Conservation (phyloP, 2,888 invertebrate genomes). For the Ophion slaviceki region DNA sequence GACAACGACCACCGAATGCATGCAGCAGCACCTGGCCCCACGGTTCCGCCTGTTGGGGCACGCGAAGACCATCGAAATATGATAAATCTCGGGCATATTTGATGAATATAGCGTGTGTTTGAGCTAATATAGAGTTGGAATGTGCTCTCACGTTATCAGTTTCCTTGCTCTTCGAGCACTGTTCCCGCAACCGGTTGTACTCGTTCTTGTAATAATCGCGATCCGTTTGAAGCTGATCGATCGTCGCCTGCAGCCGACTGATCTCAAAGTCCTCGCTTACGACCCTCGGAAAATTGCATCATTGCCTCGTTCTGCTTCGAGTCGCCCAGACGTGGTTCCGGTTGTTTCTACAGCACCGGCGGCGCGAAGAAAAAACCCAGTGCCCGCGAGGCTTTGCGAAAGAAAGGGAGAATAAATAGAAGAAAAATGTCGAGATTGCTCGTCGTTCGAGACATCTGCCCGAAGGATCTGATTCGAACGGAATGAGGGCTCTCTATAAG, state of each 20-base stretch:
- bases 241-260: constrained; percentile 74
- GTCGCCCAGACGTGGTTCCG: constrained; percentile 30
- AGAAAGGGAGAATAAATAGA: constrained; percentile 2
- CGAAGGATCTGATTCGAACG: too few species aligned
- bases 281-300: constrained; percentile 48
- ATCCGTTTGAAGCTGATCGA: constrained; percentile 83
- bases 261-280: constrained; percentile 68
- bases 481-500: too few species aligned
- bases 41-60: constrained; percentile 62
- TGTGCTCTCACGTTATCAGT: constrained; percentile 77
- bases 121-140: not conserved
- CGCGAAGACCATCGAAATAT: not conserved
- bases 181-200: constrained; percentile 83
- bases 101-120: too few species aligned
- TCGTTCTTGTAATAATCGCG: constrained; percentile 85
- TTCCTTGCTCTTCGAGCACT: constrained; percentile 78
- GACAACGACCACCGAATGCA: too few species aligned
- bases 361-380: constrained; percentile 62
- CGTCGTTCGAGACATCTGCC: too few species aligned
- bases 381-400: constrained; percentile 55
- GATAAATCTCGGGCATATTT: not conserved
- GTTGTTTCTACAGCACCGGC: constrained; percentile 57
- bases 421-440: too few species aligned
- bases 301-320: constrained; percentile 64
- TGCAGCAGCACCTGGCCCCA: constrained; percentile 70